Base-by-base conservation (phyloP, 1,140 invertebrate species). In the Bombus confusus region DNA sequence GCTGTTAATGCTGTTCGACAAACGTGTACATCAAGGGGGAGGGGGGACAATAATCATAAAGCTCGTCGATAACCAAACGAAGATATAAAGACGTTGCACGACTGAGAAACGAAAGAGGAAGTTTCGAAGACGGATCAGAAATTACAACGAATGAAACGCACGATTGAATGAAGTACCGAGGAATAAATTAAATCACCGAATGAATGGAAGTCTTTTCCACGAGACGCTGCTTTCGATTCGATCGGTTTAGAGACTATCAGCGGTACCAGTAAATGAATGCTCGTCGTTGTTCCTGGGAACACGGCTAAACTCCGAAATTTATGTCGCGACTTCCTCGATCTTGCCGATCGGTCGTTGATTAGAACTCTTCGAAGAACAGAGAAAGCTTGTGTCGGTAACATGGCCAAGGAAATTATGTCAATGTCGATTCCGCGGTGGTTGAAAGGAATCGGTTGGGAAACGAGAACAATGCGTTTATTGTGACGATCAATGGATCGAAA, bases 271-370 rank as follows among this genome's bases (percentile, higher is more conserved):
- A 37, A 59, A 72, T 91, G 85, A 91, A 91, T 91, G 87, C 85
- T 34, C 15, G 57, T 34, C 74, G 66, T 91, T 91, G 90, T 91
- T 78, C 72, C 64, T 43, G 43, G 28, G 47, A 83, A 89, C 80
- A 37, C 62, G 66, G 59, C 37, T 88, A 73, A 86, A 91, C 88
- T 87, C 84, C 18, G 88, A 87, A 88, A 88, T 91, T 91, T 87
- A 90, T 80, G 75, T 47, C 82, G 52, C 68, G 71, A 69, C 76
- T 85, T 90, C 82, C 75, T 39, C 71, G 86, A 83, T 83, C 69
- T 83, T 78, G 75, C 43, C 64, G 80, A 82, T 84, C 39, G 47
- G 80, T 72, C 64, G 43, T 88, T 76, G 87, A 86, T 76, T 69
- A 28, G 9, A 81, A 31, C n/a, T 15, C 31, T 13, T 31, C 57